Percentiles rank a stretch among this genome's conserved stretches.
Evolutionary conservation across 2,797 vertebrate species (phyloP).

Genomic region (Zenarchopterus dispar): DNA sequence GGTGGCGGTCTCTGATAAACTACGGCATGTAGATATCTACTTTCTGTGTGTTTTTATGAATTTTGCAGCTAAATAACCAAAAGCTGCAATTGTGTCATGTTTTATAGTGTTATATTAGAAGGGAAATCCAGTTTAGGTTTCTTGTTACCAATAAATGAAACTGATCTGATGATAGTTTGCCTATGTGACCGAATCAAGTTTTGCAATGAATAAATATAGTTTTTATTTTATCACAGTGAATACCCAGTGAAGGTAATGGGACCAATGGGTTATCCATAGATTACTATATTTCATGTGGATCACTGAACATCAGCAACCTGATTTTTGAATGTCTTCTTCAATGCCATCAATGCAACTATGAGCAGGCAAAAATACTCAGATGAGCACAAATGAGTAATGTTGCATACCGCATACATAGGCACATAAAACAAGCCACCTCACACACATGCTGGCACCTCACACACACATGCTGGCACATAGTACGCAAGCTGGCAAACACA

Average conservation of each 20-base stretch:
- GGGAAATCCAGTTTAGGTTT: neutral
- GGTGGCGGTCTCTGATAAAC: neutral
- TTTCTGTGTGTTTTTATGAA: too few species aligned
- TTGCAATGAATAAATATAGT: too few species aligned
- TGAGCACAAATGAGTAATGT: neutral
- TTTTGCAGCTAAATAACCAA: too few species aligned
- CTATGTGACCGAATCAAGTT: neutral
- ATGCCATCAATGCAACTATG: conserved; percentile 20
- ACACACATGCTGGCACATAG: conserved; percentile 8
- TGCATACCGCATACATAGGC: conserved; percentile 20
- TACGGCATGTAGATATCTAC: too few species aligned
- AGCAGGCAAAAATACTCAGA: conserved; percentile 9
- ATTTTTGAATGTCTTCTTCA: conserved; percentile 43
- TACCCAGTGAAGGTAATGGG: conserved; percentile 48
- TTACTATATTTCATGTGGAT: conserved; percentile 54
- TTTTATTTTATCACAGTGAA: too few species aligned
- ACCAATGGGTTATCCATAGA: conserved; percentile 39
- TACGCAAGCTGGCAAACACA: conserved; percentile 4
- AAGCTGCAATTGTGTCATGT: neutral
- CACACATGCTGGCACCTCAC: neutral
- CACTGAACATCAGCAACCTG: conserved; percentile 57
- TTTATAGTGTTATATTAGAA: neutral
- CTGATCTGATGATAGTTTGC: neutral
- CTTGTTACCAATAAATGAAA: neutral
- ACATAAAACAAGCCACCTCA: too few species aligned